Base-by-base conservation (phyloP, 2,888 invertebrate genomes). In the Noctuana brunneofusca region DNA sequence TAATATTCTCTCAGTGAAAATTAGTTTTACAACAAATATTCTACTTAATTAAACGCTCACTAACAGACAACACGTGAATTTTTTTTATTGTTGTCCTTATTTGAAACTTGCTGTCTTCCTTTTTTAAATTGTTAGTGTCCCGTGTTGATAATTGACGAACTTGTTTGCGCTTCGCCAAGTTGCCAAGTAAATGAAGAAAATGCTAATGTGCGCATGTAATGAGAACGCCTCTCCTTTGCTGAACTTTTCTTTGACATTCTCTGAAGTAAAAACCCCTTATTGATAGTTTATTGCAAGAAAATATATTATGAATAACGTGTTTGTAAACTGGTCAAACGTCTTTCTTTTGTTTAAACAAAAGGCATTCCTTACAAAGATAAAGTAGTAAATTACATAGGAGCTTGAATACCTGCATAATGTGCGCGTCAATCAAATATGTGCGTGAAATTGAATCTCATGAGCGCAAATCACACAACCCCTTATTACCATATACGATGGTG, bases 381-480 rank as follows among this genome's bases (percentile, higher is more conserved):
- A 84, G 82, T 80, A 84, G 83, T 85, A 83, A 86, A 85, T 84
- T 79, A 80, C 81, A 76, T 75, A 74, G 71, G 79, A 76, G 71
- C 72, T 75, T 75, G 83, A 62, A 66, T 65, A 69, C 68, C 83
- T 83, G 86, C 83, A 87, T 87, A 87, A 87, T 85, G 81, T 79
- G 69, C 71, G 78, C 86, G 86, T 88, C 87, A 86, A 86, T 88
- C 88, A 87, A 83, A 83, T 78, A 79, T 74, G 77, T 79, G 84
- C 84, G 84, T 86, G 85, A 86, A 88, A 89, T 88, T 88, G 88
- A 87, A 87, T 86, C 87, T 84, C 86, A 86, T 86, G 82, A 86
- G 85, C 84, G 81, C 87, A 87, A 88, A 87, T 88, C 87, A 86
- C 79, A 85, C 81, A 79, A 68, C 66, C 70, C 68, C 74, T 74